A percentile compares a stretch with the other conserved stretches of the same genome.
Evolutionary conservation across 2,113 vertebrate genomes (phyloP).

Genomic region (Columbina picui): DNA sequence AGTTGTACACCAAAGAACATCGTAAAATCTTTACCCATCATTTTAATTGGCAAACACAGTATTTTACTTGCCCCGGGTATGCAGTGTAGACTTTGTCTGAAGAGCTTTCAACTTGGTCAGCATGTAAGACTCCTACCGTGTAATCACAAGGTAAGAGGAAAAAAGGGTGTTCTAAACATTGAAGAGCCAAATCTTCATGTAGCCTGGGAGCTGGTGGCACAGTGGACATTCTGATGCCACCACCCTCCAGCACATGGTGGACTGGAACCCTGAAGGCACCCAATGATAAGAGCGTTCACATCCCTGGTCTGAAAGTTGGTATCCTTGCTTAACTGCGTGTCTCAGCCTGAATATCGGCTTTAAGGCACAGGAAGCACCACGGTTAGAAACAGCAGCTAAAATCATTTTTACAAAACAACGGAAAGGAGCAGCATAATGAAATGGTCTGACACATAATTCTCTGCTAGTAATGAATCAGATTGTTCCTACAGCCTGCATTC

Average conservation of each 20-base stretch:
- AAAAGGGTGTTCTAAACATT: neutral
- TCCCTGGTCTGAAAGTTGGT: neutral
- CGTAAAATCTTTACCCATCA: slow-evolving; percentile 59
- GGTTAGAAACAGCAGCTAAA: neutral
- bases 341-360: neutral
- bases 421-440: neutral
- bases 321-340: neutral
- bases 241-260: neutral
- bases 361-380: neutral
- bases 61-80: slow-evolving; percentile 71
- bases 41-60: slow-evolving; percentile 65
- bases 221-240: neutral
- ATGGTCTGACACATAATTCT: neutral
- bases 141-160: slow-evolving; percentile 75
- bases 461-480: neutral
- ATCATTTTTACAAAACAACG: neutral
- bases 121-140: slow-evolving; percentile 72
- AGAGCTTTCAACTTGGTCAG: slow-evolving; percentile 71
- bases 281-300: neutral
- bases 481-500: neutral
- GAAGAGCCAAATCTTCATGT: neutral
- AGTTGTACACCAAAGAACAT: slow-evolving; percentile 51
- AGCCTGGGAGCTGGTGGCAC: neutral
- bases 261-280: neutral
- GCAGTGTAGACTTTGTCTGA: slow-evolving; percentile 80